Base-by-base conservation (phyloP, 1,140 invertebrate genomes). In the Drosophila sulfurigaster region DNA sequence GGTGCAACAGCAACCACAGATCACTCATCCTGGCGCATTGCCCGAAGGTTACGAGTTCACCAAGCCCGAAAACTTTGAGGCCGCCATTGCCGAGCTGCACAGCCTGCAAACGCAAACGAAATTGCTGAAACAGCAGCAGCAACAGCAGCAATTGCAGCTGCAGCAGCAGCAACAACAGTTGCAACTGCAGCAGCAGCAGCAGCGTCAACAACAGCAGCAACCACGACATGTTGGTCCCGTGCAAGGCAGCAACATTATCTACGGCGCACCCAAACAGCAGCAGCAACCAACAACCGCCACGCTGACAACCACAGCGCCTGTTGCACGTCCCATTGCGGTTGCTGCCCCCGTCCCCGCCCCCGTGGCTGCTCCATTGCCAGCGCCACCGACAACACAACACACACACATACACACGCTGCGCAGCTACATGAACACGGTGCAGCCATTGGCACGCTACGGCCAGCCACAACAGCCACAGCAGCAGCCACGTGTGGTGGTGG, bases 31-130 rank as follows among this genome's bases (percentile, higher is more conserved):
- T 16, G 88, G 69, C 1, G 59, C 59, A 2, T 48, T 91, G 62
- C 88, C 88, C 32, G 89, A 89, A 45, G 88, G 88, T 45, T 91
- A 91, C 46, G 88, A 91, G 30, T 91, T 91, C 32, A 73, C 20
- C 20, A 91, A 91, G 25, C 88, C 88, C 3, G 88, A 89, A 1
- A 89, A 87, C 45, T 56, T 75, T 10, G 89, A 91, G 69, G 88
- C 80, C n/a, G 88, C 88, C 15, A 91, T 91, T 67, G 88, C 88
- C 5, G 88, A 91, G 66, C 69, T 91, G n/a, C 88, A 91, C 56
- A 91, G 81, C 25, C 68, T 89, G 54, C 83, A 87, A 54, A 81
- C 79, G 6, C 80, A 87, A 64, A 87, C 79, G 11, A 78, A 82
- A 10, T 41, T 89, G 58, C 74, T 88, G 1, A 85, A 88, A 41